phyloP scores from a whole-genome alignment of 2,113 vertebrate genomes.

The Peucedramus taeniatus region DNA sequence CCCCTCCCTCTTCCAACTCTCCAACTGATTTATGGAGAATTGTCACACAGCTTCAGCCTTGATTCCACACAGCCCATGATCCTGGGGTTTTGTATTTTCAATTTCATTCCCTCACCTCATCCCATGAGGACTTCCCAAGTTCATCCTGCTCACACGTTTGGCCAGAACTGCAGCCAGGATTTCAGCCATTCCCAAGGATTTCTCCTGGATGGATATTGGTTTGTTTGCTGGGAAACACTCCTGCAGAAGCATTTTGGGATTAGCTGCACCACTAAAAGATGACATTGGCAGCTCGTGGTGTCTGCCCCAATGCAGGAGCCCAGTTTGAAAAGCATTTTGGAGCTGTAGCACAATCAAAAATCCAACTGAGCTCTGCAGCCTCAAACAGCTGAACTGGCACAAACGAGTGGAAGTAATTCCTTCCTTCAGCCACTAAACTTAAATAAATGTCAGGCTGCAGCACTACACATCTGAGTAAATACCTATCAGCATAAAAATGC shows the following conservation, averaged over 20 bases:
- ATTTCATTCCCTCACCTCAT: background rate
- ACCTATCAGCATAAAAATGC: background rate
- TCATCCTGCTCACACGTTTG: background rate
- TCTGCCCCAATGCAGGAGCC: background rate
- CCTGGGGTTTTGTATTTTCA: background rate
- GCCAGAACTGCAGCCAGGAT: background rate
- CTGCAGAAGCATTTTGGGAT: background rate
- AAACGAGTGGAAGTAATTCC: background rate
- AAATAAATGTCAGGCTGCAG: constrained; percentile 21
- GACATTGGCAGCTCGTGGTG: background rate
- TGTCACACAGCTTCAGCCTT: background rate
- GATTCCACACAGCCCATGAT: accelerated
- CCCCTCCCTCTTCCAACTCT: background rate
- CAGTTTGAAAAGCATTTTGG: background rate
- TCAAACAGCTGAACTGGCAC: constrained; percentile 29
- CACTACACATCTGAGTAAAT: background rate
- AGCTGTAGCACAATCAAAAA: background rate
- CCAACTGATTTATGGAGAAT: background rate
- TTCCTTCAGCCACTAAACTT: constrained; percentile 25
- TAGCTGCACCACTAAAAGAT: background rate
- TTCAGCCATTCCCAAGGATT: background rate
- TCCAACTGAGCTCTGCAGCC: background rate
- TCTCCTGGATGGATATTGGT: background rate
- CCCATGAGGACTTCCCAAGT: background rate
- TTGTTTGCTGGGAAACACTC: background rate